Evolutionary conservation across 1,140 invertebrate species (phyloP).

Genomic region (Pantala flavescens): DNA sequence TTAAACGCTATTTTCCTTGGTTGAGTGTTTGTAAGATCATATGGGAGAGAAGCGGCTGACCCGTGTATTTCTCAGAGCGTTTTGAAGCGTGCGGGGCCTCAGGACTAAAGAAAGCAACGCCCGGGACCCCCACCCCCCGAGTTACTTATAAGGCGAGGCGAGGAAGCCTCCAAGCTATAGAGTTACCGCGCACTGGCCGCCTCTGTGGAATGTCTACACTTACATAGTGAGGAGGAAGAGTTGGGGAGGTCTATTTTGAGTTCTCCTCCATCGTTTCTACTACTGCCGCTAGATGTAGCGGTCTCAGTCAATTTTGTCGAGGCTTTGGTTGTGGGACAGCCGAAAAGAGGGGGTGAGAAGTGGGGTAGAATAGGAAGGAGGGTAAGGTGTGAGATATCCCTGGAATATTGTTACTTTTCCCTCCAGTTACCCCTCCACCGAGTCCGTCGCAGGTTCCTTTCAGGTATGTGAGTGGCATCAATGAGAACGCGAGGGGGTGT

Average conservation of each 20-base stretch:
- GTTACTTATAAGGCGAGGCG: not conserved
- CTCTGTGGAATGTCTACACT: not conserved
- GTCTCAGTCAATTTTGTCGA: not conserved
- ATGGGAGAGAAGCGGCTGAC: constrained; percentile 2
- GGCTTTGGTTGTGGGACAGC: not conserved
- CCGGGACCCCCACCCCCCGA: not conserved
- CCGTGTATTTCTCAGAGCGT: not conserved
- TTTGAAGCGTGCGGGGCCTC: not conserved
- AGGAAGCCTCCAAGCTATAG: not conserved
- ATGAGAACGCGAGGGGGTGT: not conserved
- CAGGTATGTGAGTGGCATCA: not conserved
- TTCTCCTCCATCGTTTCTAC: not conserved
- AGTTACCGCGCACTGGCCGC: not conserved
- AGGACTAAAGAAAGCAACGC: not conserved
- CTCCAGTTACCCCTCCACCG: not conserved
- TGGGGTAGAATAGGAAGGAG: not conserved
- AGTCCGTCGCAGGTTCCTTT: not conserved
- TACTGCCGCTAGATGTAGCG: not conserved
- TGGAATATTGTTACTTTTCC: not conserved
- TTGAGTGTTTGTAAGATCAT: not conserved
- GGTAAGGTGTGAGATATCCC: not conserved
- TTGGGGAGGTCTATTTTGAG: not conserved
- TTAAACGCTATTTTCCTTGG: too few relatives aligned
- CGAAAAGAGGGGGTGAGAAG: not conserved
- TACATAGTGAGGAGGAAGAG: not conserved